These are phyloP conservation scores for Leptopilina myrica DNA, from an alignment of 2,888 invertebrate genomes.

Conservation along the genomic window DNA sequence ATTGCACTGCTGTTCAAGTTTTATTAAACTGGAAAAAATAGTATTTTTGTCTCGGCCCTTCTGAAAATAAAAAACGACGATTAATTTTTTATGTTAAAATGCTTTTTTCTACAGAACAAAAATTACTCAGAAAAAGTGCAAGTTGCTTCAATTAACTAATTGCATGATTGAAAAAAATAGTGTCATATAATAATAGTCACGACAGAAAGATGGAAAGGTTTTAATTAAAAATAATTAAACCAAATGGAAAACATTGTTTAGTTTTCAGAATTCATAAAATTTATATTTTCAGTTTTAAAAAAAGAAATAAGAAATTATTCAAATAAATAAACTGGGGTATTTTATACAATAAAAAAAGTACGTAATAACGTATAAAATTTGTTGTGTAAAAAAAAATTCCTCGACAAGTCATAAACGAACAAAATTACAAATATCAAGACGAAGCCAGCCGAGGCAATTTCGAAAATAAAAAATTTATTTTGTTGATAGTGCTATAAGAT, in stretches of 20 bases:
- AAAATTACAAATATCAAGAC: background rate
- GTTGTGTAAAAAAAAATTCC: no score
- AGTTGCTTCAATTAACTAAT: background rate
- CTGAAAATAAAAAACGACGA: background rate
- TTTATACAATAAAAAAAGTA: no score
- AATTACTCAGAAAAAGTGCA: background rate
- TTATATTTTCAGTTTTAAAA: background rate
- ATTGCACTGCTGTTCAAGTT: slow-evolving; percentile 23
- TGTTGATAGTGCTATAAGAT: slow-evolving; percentile 21
- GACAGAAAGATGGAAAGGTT: no score
- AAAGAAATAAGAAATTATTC: background rate
- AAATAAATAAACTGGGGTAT: background rate
- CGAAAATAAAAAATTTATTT: slow-evolving; percentile 27
- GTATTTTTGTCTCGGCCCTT: background rate
- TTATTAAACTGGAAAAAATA: background rate
- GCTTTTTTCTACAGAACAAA: background rate
- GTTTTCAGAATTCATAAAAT: background rate
- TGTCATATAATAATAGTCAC: background rate
- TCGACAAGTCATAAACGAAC: background rate
- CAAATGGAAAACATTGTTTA: background rate
- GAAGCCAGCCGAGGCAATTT: slow-evolving; percentile 2
- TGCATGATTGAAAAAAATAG: background rate
- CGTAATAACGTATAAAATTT: no score
- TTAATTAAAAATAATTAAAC: background rate
- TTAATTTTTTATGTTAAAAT: background rate